These are phyloP conservation scores for Carposina sasakii DNA, from an alignment of 1,140 invertebrate genomes.

Conservation along the genomic window DNA sequence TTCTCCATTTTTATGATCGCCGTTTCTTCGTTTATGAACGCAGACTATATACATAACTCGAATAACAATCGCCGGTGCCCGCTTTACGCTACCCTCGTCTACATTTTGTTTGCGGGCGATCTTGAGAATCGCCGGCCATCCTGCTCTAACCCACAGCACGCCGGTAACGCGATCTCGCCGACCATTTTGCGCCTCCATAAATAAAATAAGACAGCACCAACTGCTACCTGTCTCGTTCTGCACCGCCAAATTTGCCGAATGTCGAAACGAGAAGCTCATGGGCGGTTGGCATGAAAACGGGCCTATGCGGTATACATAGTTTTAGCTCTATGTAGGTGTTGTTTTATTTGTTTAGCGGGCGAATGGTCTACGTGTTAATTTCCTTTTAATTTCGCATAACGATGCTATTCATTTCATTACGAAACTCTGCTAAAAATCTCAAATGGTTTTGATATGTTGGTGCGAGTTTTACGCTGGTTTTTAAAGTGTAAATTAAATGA, in stretches of 20 bases:
- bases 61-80: constrained; percentile 57
- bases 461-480: no score
- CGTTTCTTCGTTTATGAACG: constrained; percentile 49
- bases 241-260: constrained; percentile 16
- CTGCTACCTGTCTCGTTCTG: constrained; percentile 47
- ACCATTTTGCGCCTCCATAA: constrained; percentile 50
- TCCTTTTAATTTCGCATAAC: constrained; percentile 53
- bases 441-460: no score
- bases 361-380: constrained; percentile 51
- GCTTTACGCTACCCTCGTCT: constrained; percentile 49
- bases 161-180: constrained; percentile 38
- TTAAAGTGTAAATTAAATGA: no score
- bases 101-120: constrained; percentile 50
- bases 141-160: constrained; percentile 35
- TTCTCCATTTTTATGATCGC: constrained; percentile 50
- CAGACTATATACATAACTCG: constrained; percentile 50
- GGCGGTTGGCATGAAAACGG: constrained; percentile 52
- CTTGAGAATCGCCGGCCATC: constrained; percentile 39
- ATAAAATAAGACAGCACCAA: constrained; percentile 57
- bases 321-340: constrained; percentile 40
- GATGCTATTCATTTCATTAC: no score
- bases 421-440: no score
- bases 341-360: constrained; percentile 45
- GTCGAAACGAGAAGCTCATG: constrained; percentile 38
- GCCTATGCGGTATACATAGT: constrained; percentile 50